phyloP scores from a whole-genome alignment of 2,888 invertebrate genomes.

The Platycheirus albimanus region DNA sequence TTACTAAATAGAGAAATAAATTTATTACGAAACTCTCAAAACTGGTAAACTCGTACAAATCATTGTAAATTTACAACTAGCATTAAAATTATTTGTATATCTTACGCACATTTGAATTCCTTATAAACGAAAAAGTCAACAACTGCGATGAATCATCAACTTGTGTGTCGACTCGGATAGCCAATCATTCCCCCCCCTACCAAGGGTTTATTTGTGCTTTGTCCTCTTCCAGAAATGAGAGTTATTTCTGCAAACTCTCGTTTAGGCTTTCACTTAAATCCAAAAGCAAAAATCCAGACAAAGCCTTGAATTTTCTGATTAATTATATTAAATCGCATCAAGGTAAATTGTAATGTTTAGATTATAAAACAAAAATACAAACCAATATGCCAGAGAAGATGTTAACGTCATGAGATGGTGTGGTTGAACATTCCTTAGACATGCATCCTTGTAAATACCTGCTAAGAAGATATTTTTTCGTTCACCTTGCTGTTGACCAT shows the following conservation, averaged over 20 bases:
- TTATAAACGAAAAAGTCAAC: too few species aligned
- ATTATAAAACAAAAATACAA: too few species aligned
- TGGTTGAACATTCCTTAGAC: slow-evolving; percentile 9
- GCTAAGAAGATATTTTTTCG: not conserved
- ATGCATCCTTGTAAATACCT: slow-evolving; percentile 12
- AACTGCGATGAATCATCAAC: too few species aligned
- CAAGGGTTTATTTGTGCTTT: not conserved
- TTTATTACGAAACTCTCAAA: too few species aligned
- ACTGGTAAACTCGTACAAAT: too few species aligned
- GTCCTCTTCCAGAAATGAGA: not conserved
- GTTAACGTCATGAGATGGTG: not conserved
- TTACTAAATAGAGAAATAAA: too few species aligned
- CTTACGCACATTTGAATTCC: too few species aligned
- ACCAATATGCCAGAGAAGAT: not conserved
- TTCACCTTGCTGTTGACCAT: not conserved
- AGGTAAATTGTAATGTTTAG: not conserved
- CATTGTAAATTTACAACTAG: too few species aligned
- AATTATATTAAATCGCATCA: not conserved
- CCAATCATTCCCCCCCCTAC: too few species aligned
- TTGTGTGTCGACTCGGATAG: too few species aligned
- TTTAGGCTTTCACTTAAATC: not conserved
- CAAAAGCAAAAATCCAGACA: not conserved
- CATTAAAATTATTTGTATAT: too few species aligned
- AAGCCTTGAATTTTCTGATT: too few species aligned
- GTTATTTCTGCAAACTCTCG: not conserved